Percentiles rank a stretch among this genome's conserved stretches.
phyloP scores from a whole-genome alignment of 2,888 invertebrate genomes.

The Ectemnius lituratus region DNA sequence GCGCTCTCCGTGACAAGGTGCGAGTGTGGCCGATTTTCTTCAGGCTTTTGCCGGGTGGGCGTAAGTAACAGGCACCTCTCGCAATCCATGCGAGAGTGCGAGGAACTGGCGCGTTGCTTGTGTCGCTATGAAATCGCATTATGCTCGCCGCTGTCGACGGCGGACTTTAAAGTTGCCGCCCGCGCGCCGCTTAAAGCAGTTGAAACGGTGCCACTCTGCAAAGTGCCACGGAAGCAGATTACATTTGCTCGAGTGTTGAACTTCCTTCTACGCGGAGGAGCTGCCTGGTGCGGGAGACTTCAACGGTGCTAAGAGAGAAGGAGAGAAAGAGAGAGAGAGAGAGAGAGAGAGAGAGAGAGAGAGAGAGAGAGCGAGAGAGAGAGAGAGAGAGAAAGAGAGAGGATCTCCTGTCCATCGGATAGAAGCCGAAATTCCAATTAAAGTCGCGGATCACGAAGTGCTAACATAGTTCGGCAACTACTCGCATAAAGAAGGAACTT shows the following conservation, averaged over 20 bases:
- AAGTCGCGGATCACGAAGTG: not conserved
- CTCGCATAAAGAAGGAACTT: slow-evolving; percentile 6
- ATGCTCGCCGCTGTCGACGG: slow-evolving; percentile 22
- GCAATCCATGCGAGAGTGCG: not conserved
- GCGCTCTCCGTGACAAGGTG: too few species aligned
- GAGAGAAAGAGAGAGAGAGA: not conserved
- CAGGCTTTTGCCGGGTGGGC: too few species aligned
- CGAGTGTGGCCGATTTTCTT: too few species aligned
- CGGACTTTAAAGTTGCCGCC: not conserved
- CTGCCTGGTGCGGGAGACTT: too few species aligned
- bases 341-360: not conserved
- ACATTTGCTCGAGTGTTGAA: slow-evolving; percentile 3
- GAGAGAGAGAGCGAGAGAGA: not conserved
- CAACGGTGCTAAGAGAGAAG: not conserved
- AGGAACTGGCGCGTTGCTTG: not conserved
- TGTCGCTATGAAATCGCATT: too few species aligned
- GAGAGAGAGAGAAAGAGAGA: not conserved
- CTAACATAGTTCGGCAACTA: not conserved
- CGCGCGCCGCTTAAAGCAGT: not conserved
- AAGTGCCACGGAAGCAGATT: slow-evolving; percentile 1
- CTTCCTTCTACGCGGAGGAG: not conserved
- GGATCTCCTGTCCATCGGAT: not conserved
- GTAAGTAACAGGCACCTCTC: too few species aligned
- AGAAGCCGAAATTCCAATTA: not conserved
- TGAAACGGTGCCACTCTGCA: not conserved